phyloP scores from a whole-genome alignment of 2,797 vertebrate genomes.

The Cheirogaleus major region DNA sequence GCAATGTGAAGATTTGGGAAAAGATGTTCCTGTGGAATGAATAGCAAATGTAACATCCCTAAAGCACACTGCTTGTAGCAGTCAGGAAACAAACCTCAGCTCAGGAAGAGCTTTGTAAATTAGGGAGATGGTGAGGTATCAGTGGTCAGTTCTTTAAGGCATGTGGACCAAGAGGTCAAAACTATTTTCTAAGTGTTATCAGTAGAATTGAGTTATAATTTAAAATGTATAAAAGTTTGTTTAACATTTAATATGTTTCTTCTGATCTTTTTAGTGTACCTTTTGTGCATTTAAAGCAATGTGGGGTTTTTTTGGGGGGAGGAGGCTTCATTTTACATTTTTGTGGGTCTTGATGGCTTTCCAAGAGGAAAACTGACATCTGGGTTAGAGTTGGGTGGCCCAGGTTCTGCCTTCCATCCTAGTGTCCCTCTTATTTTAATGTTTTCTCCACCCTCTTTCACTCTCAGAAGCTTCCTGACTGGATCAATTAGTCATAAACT shows the following conservation, averaged over 20 bases:
- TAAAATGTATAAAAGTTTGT: background rate
- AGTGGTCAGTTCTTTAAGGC: background rate
- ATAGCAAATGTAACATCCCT: background rate
- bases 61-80: background rate
- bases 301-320: no score
- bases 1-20: background rate
- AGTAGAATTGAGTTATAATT: background rate
- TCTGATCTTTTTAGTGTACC: background rate
- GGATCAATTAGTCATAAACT: background rate
- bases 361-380: background rate
- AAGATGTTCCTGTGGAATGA: background rate
- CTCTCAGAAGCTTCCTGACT: background rate
- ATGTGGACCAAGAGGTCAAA: background rate
- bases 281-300: background rate
- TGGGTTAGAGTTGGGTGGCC: background rate
- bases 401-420: background rate
- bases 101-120: background rate
- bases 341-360: background rate
- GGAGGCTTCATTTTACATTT: background rate
- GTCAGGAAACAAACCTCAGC: background rate
- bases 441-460: background rate
- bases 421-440: background rate
- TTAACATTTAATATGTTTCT: background rate
- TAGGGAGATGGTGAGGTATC: accelerated
- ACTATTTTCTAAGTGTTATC: background rate